These are phyloP conservation scores for Gryllus longicercus DNA, from an alignment of 2,888 invertebrate genomes.

Conservation along the genomic window DNA sequence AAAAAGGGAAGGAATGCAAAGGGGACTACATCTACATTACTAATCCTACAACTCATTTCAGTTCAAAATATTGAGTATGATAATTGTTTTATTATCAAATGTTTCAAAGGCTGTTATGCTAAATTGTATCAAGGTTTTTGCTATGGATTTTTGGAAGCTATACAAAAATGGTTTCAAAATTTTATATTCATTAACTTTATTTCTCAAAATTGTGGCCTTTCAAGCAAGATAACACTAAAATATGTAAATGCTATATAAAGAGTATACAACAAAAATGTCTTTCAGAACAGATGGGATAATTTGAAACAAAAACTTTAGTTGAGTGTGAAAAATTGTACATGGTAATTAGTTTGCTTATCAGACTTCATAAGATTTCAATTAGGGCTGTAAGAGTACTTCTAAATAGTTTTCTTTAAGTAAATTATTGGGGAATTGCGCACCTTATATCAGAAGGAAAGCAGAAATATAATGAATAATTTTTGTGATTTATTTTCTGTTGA, in stretches of 20 bases:
- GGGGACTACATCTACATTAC: too few relatives aligned
- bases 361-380: neutral
- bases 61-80: too few relatives aligned
- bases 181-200: conserved; percentile 33
- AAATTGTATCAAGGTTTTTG: too few relatives aligned
- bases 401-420: neutral
- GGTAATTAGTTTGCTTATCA: neutral
- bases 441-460: too few relatives aligned
- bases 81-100: too few relatives aligned
- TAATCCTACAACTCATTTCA: too few relatives aligned
- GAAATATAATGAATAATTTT: too few relatives aligned
- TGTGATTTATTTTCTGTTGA: neutral
- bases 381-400: conserved; percentile 5
- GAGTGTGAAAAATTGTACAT: conserved; percentile 1
- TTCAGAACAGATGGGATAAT: conserved; percentile 27
- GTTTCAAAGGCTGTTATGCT: too few relatives aligned
- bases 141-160: neutral
- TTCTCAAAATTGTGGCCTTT: conserved; percentile 38
- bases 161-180: neutral
- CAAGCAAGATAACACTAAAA: conserved; percentile 39
- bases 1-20: too few relatives aligned
- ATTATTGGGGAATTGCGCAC: too few relatives aligned
- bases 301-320: neutral
- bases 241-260: conserved; percentile 38
- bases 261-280: conserved; percentile 35